phyloP scores from a whole-genome alignment of 2,888 invertebrate species.

The Cheilosia vernalis region DNA sequence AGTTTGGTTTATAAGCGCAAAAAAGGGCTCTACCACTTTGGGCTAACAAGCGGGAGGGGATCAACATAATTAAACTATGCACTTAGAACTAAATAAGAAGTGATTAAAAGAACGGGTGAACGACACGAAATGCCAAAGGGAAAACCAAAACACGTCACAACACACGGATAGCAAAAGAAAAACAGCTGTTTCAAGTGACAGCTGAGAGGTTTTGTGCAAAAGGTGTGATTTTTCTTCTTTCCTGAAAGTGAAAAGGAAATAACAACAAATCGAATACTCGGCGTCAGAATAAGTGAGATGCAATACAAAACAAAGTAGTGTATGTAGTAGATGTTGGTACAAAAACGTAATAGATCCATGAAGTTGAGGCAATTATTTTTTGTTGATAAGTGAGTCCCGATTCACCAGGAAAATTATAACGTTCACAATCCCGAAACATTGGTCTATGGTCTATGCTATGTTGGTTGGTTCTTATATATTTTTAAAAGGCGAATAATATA shows the following conservation, averaged over 20 bases:
- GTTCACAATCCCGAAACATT: too few species aligned
- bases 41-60: slow-evolving; percentile 40
- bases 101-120: neutral
- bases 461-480: too few species aligned
- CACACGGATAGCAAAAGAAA: neutral
- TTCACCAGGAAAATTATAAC: too few species aligned
- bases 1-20: neutral
- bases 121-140: neutral
- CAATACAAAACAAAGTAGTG: neutral
- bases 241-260: slow-evolving; percentile 35
- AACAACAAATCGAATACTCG: slow-evolving; percentile 36
- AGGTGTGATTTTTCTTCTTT: slow-evolving; percentile 11
- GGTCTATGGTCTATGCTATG: too few species aligned
- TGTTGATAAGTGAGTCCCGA: too few species aligned
- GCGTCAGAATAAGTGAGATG: slow-evolving; percentile 14
- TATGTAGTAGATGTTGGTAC: slow-evolving; percentile 31
- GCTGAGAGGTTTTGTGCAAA: slow-evolving; percentile 30
- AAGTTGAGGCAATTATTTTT: neutral
- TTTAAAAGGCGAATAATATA: too few species aligned
- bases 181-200: slow-evolving; percentile 37
- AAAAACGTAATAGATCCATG: neutral
- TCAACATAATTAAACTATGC: slow-evolving; percentile 36
- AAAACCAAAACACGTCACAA: slow-evolving; percentile 25
- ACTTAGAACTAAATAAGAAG: slow-evolving; percentile 42
- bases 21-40: slow-evolving; percentile 26